phyloP scores from a whole-genome alignment of 2,113 vertebrate species.

The Colinus virginianus region DNA sequence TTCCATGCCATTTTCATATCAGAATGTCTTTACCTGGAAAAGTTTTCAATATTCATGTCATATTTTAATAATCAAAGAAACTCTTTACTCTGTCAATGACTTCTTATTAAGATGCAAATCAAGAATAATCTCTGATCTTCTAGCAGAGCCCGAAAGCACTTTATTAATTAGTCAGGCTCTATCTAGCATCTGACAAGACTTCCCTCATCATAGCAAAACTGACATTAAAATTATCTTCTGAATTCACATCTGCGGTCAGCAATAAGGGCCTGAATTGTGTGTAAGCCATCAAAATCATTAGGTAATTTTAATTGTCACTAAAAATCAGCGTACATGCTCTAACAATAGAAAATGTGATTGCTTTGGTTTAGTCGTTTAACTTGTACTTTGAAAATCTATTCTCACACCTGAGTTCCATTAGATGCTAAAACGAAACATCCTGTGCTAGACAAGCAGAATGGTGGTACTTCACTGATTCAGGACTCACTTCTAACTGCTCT shows the following conservation, averaged over 20 bases:
- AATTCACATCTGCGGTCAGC: not conserved
- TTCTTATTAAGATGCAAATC: slow-evolving; percentile 49
- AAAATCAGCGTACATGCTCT: not conserved
- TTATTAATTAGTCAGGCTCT: slow-evolving; percentile 36
- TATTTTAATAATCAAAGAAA: slow-evolving; percentile 34
- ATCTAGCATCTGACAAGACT: slow-evolving; percentile 5
- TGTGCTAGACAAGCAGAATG: not conserved
- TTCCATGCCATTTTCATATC: not conserved
- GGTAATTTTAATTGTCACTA: not conserved
- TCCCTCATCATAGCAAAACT: not conserved
- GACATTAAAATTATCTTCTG: not conserved
- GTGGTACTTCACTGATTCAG: not conserved
- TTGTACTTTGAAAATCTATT: not conserved
- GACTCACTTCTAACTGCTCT: not conserved
- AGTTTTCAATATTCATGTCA: not conserved
- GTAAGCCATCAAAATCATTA: not conserved
- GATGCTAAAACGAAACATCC: not conserved
- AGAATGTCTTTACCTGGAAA: slow-evolving; percentile 1
- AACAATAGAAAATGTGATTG: not conserved
- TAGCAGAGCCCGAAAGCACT: not conserved
- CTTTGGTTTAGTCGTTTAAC: not conserved
- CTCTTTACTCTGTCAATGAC: not conserved
- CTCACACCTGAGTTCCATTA: not conserved
- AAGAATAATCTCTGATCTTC: slow-evolving; percentile 21
- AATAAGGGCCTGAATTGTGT: not conserved